Evolutionary conservation across 2,888 invertebrate genomes (phyloP), one percentile per base, ranked within the genome.

Genomic region (Tetheella fluctuosa): DNA sequence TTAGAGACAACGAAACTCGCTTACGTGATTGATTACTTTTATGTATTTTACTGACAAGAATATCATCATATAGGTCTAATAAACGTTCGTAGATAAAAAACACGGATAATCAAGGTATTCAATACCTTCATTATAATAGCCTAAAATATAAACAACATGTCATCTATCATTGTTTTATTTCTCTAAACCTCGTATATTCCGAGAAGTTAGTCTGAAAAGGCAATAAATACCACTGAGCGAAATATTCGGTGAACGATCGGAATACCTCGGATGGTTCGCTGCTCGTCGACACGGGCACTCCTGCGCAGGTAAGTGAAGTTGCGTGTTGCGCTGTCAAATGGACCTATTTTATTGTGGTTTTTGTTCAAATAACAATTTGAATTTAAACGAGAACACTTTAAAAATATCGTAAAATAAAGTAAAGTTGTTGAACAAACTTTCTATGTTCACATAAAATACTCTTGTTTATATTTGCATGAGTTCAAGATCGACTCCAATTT

Each of bases 231-330:
- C 61, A 65, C 62, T 56, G 67, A 67, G 76, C 69, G 69, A 76
- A 83, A 84, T 84, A 85, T 86, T 86, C 76, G 81, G 81, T 77
- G 64, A 62, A 69, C 73, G 67, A 59, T 69, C 69, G 71, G 80
- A 80, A 86, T 84, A 75, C 81, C 74, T 68, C 59, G 76, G 75
- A 82, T 79, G 76, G 73, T 76, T 74, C 61, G 65, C 52, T 59
- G 60, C 13, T 58, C 34, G 42, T 64, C 60, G 70, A 86, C 87
- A 83, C 71, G 75, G 12, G 74, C 79, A 82, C 87, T 87, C 85
- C 77, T 69, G 86, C 85, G 86, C 88, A 84, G 80, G 81, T 90
- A 91, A 92, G 91, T 91, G 86, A 88, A 88, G 81, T 90, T 91
- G 85, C 91, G 76, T 91, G 92, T 91, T 82, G 67, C 72, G 79